Evolutionary conservation across 2,797 vertebrate genomes (phyloP).

Genomic region (Limosa lapponica): DNA sequence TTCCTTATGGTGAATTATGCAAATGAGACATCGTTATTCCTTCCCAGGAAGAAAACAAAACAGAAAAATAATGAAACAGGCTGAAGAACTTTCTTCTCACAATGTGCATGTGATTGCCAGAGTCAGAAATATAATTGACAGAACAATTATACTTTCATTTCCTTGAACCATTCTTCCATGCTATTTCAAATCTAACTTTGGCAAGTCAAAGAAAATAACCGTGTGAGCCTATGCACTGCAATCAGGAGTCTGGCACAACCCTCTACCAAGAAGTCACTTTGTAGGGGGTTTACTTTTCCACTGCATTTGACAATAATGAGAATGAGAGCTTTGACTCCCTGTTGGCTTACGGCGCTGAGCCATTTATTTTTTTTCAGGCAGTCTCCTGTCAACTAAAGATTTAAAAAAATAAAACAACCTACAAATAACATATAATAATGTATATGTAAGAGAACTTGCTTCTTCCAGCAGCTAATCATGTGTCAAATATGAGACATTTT

Average conservation of each 20-base stretch:
- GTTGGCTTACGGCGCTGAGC: not conserved
- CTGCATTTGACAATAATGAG: not conserved
- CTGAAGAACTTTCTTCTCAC: not conserved
- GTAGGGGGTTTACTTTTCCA: not conserved
- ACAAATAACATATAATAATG: not conserved
- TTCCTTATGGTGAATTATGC: not conserved
- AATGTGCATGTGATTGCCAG: not conserved
- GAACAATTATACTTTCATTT: not conserved
- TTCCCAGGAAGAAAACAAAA: not conserved
- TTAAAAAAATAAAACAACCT: not conserved
- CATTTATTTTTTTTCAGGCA: not conserved
- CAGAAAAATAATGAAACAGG: not conserved
- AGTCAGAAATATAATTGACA: not conserved
- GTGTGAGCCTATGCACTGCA: not conserved
- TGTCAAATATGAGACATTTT: not conserved
- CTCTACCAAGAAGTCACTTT: not conserved
- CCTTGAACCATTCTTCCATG: not conserved
- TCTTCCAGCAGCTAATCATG: not conserved
- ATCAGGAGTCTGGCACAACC: not conserved
- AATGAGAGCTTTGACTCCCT: not conserved
- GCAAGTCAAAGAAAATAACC: not conserved
- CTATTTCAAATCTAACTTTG: not conserved
- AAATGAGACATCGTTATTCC: not conserved
- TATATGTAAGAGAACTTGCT: not conserved
- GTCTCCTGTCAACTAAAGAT: not conserved